Evolutionary conservation across 2,113 vertebrate species (phyloP), one percentile per base, ranked within the genome.

Genomic region (Cryptotis parvus): DNA sequence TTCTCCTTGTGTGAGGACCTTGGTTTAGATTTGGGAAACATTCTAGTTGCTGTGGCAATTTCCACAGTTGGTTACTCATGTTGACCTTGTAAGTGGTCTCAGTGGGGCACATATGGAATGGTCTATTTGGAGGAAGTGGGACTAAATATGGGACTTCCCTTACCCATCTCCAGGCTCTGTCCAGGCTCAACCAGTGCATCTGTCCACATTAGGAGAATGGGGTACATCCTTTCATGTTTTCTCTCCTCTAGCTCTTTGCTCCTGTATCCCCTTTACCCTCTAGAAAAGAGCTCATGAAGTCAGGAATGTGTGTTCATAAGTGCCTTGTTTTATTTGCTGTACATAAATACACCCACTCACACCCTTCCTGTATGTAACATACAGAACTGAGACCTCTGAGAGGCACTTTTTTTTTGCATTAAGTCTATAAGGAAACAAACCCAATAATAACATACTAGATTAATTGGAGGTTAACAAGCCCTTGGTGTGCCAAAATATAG

Each of bases 401-500:
- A 78, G 27, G 69, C 29, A 31, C 2, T 27, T 63, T 74, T 72
- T n/a, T 90, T 81, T 73, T 14, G 10, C 9, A 22, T n/a, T 58
- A 18, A 39, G 35, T 9, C 9, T 26, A 14, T 27, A 52, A 27
- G 35, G 87, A 45, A 18, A 66, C 55, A 35, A 37, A 55, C 22
- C 22, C 55, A 69, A 43, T 24, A 80, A 49, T 80, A 31, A 37
- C 37, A 31, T 31, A 8, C 0, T 66, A 26, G 65, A 35, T 76
- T 87, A 91, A 84, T 82, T 7, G 29, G 52, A 63, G 33, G 43
- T 93, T 69, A 69, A 81, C 7, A 68, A 78, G 66, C 29, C 24
- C 29, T 33, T 31, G 4, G 24, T 81, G 45, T 78, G 63, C 63
- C 73, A 15, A 83, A 90, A 33, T n/a, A 31, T 68, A 33, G 31